Percentiles rank a stretch among this genome's conserved stretches.
phyloP scores from a whole-genome alignment of 2,797 vertebrate genomes.

The Columba guinea region DNA sequence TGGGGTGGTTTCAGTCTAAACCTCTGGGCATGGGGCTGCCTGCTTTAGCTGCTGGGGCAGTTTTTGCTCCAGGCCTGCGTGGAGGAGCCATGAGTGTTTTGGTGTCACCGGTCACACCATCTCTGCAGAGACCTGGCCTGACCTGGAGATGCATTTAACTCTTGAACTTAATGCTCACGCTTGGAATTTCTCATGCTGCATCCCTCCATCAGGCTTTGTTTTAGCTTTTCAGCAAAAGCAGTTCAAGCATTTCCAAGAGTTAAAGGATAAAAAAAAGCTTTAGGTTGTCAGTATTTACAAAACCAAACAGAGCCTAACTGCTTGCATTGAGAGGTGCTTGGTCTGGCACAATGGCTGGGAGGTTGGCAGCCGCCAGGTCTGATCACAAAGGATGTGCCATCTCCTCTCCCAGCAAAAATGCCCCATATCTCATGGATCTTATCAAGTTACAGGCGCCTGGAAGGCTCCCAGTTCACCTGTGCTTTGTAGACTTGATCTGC shows the following conservation, averaged over 20 bases:
- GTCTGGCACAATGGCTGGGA: background rate
- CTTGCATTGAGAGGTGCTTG: background rate
- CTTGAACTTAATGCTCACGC: background rate
- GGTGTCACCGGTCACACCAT: rapidly evolving
- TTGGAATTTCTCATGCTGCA: conserved; percentile 14
- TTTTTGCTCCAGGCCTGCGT: background rate
- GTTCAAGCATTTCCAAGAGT: background rate
- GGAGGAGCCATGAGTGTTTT: background rate
- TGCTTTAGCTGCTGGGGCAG: background rate
- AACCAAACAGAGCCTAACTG: background rate
- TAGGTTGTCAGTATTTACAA: background rate
- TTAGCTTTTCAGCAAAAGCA: background rate
- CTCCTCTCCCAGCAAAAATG: background rate
- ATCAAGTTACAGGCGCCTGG: background rate
- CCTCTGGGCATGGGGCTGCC: background rate
- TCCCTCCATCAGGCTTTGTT: background rate
- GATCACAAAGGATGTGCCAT: background rate
- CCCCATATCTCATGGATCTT: background rate
- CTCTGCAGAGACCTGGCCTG: background rate
- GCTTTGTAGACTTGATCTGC: background rate
- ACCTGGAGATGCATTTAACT: background rate
- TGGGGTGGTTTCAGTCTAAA: background rate
- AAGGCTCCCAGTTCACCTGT: background rate
- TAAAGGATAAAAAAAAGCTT: background rate
- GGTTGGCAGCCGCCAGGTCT: background rate